Evolutionary conservation across 2,113 vertebrate genomes (phyloP), one percentile per base, ranked within the genome.

Genomic region (Ascaphus truei): DNA sequence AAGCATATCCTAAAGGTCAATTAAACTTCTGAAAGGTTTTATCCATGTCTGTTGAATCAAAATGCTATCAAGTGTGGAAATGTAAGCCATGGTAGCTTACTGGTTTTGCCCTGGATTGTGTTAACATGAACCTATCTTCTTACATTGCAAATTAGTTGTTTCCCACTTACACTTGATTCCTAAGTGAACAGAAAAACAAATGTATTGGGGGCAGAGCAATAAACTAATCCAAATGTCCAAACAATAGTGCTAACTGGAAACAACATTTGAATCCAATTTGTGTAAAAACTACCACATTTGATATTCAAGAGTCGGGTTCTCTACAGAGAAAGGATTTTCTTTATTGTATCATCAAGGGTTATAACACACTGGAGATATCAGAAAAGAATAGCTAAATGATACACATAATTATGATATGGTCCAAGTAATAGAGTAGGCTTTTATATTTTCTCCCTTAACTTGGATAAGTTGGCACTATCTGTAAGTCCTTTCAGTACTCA

Each of bases 1-100:
- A 80, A 83, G 55, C 57, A 77, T 81, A 83, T 81, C 81, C 45
- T 34, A 63, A 61, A 81, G 76, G 80, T 81, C 80, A 83, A 73
- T 76, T 33, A 63, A 59, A 55, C 73, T 73, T 62, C 61, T 66
- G 62, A 76, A 80, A 84, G 71, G 61, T 30, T 71, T 62, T 71
- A 56, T 75, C 61, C 37, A 1, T 15, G 15, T 33, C 56, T 76
- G 5, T 76, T 80, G 73, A 79, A 77, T 80, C 57, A 74, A 68
- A 77, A 74, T 72, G 72, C 73, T 75, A 78, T 73, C 79, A 86
- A 85, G 77, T 73, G 34, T 1, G 52, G 62, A 63, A 65, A 31
- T 15, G 53, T 59, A 73, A 78, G 69, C 66, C 55, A 59, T 78
- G 77, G 83, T 72, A 61, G 77, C 76, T 84, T 83, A 79, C 75